These are phyloP conservation scores for Chymomyza caudatula DNA, from an alignment of 2,888 invertebrate genomes.

Conservation along the genomic window DNA sequence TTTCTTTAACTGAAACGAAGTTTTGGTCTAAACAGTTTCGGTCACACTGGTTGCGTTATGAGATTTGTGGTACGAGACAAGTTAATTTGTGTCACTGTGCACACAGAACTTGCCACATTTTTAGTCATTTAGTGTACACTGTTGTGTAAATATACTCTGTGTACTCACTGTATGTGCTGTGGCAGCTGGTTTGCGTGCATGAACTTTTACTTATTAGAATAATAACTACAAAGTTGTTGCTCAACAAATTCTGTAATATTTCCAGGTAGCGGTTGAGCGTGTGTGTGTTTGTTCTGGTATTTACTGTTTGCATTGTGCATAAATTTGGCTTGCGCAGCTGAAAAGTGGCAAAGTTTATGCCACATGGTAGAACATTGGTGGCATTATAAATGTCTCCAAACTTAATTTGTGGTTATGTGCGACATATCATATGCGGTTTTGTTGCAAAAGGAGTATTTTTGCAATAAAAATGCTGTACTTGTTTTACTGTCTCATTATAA, in stretches of 20 bases:
- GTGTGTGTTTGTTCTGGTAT: not conserved
- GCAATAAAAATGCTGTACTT: conserved; percentile 20
- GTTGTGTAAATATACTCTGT: not conserved
- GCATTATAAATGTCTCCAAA: not conserved
- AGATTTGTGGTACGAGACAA: conserved; percentile 28
- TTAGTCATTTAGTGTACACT: not conserved
- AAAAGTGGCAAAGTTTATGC: conserved; percentile 61
- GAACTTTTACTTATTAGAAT: conserved; percentile 32
- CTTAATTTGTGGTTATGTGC: not conserved
- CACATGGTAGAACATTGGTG: not conserved
- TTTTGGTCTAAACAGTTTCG: not conserved
- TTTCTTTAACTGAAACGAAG: not conserved
- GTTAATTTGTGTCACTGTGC: conserved; percentile 29
- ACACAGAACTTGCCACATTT: conserved; percentile 8
- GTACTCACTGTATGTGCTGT: not conserved
- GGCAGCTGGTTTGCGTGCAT: conserved; percentile 1
- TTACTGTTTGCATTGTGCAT: conserved; percentile 47
- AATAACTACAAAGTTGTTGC: conserved; percentile 30
- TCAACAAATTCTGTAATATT: conserved; percentile 32
- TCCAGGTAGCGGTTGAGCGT: conserved; percentile 2
- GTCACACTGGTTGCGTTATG: conserved; percentile 23
- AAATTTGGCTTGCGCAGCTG: conserved; percentile 55
- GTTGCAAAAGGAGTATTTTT: conserved; percentile 22
- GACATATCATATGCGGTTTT: not conserved
- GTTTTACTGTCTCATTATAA: no score